phyloP scores from a whole-genome alignment of 1,140 invertebrate genomes.

The Pseudomyrmex gracilis region DNA sequence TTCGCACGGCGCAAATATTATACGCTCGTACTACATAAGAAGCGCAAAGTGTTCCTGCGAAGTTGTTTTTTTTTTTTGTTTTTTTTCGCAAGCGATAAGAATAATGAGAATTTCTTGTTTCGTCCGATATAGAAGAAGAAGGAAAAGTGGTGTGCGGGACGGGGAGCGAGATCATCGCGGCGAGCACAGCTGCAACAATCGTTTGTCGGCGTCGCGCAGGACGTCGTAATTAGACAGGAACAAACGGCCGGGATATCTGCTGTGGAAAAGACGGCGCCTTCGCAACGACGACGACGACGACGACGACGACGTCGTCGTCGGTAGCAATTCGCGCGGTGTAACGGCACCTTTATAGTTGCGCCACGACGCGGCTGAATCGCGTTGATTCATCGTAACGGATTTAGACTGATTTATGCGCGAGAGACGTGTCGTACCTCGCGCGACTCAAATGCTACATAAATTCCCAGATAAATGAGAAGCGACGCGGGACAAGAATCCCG shows the following conservation, averaged over 20 bases:
- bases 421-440: constrained; percentile 63
- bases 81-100: too few relatives aligned
- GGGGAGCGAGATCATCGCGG: background rate
- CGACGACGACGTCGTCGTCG: constrained; percentile 42
- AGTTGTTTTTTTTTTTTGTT: too few relatives aligned
- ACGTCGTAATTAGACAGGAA: constrained; percentile 53
- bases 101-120: too few relatives aligned
- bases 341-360: constrained; percentile 63
- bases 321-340: constrained; percentile 79
- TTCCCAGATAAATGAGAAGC: too few relatives aligned
- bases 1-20: too few relatives aligned
- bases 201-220: constrained; percentile 1
- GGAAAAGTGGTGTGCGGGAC: too few relatives aligned
- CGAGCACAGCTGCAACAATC: too few relatives aligned
- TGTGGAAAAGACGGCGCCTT: constrained; percentile 19
- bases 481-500: too few relatives aligned
- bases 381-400: constrained; percentile 78
- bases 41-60: too few relatives aligned
- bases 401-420: constrained; percentile 75
- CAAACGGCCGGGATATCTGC: constrained; percentile 6
- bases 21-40: too few relatives aligned
- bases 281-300: background rate
- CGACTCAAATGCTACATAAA: too few relatives aligned
- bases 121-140: too few relatives aligned
- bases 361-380: background rate